phyloP scores from a whole-genome alignment of 2,797 vertebrate genomes.

The Etheostoma nigrum region DNA sequence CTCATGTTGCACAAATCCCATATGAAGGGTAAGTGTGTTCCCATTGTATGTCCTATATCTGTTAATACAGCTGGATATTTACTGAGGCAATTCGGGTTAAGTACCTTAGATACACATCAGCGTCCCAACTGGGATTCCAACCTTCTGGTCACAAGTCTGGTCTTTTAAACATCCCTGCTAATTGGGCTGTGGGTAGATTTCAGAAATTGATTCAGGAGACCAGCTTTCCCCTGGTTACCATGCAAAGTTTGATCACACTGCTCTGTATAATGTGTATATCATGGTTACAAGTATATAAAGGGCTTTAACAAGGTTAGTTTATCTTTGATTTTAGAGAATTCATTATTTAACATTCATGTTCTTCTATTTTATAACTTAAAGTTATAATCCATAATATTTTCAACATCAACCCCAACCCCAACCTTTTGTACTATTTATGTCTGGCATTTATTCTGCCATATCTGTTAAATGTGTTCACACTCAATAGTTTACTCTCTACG shows the following conservation, averaged over 20 bases:
- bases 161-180: slow-evolving; percentile 85
- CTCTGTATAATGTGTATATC: slow-evolving; percentile 14
- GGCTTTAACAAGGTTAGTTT: background rate
- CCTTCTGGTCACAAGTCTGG: slow-evolving; percentile 87
- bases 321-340: background rate
- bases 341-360: background rate
- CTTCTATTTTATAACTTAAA: background rate
- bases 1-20: slow-evolving; percentile 69
- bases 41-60: slow-evolving; percentile 80
- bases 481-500: background rate
- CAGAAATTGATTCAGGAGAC: slow-evolving; percentile 66
- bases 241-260: slow-evolving; percentile 51
- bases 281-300: background rate
- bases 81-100: slow-evolving; percentile 89
- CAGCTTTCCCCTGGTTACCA: slow-evolving; percentile 61
- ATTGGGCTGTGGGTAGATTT: slow-evolving; percentile 83
- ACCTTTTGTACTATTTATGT: background rate
- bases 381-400: background rate
- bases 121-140: slow-evolving; percentile 84
- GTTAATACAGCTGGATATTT: slow-evolving; percentile 86
- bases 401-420: background rate
- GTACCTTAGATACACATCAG: slow-evolving; percentile 78
- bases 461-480: background rate
- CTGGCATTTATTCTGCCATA: background rate
- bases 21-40: slow-evolving; percentile 69